Evolutionary conservation across 2,797 vertebrate genomes (phyloP), one percentile per base, ranked within the genome.

Genomic region (Sebastes elongatus): DNA sequence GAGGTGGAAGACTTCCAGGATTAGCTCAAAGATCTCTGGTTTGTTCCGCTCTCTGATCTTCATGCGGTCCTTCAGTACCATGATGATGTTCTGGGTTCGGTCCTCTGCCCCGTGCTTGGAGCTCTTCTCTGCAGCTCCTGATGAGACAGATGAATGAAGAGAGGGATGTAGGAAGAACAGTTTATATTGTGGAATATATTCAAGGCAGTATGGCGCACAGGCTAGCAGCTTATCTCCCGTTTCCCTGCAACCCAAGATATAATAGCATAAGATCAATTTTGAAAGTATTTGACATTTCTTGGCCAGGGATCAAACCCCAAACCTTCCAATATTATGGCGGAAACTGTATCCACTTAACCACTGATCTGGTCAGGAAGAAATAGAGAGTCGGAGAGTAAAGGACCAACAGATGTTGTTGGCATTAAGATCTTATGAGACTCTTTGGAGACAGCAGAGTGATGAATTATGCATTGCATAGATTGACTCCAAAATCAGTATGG

Each of bases 11-110:
- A 99, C 96, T 92, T 99, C 98, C 87, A 97, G 97, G 91, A 99
- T 99, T 66, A 97, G 96, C 93, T 99, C 98, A 64, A 99, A 99
- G 89, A 99, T 99, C 94, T 99, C 98, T 0, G 98, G 98, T 80
- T 99, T 99, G 95, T 99, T 99, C 85, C 98, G 95, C 89, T 99
- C 98, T 4, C 98, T 95, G 93, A 99, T 99, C 95, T 99, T 99
- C 98, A 99, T 99, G 79, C 98, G 97, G 89, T 99, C 98, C 88
- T 99, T 99, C 71, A 99, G 95, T 80, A 99, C 98, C 98, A 99
- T 99, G 93, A 99, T 99, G 89, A 99, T 99, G 85, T 98, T 99
- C 94, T 98, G 98, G 1, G 98, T 99, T 23, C 98, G 94, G 90
- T 99, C 98, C 90, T 99, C 98, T 0, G 98, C 98, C 0, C 98